Base-by-base conservation (phyloP, 2,797 vertebrate species). In the Gallirallus australis region DNA sequence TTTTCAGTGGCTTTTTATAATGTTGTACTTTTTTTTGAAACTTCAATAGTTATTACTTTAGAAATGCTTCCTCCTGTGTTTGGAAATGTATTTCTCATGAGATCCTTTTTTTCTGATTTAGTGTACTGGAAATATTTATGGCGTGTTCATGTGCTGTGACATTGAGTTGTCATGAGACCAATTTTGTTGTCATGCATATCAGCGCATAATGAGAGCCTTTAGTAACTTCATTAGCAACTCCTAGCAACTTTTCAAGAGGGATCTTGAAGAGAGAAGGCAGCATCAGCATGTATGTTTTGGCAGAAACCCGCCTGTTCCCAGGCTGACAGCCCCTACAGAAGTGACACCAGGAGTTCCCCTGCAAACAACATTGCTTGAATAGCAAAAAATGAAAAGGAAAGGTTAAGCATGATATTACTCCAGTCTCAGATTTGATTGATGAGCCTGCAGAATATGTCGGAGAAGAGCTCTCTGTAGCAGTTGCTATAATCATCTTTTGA, bases 201-300 rank as follows among this genome's bases (percentile, higher is more conserved):
- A 68, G 20, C 0, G 13, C 50, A 35, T 45, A 42, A 89, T 47
- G 37, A 89, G 65, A 90, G 9, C 57, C 40, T 94, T 80, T 9
- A 91, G 78, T 71, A 92, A 39, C 86, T 91, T 56, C 71, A 90
- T 73, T 86, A 92, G 63, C 31, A 78, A 66, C 72, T 88, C 90
- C 35, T 72, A 42, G 31, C 14, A 40, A 15, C 81, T 85, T 91
- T 84, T 11, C 64, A 57, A 47, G 71, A 70, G 50, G 37, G 64
- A 77, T 77, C 35, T 3, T 18, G 52, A 27, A 64, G 56, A 18
- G 56, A 50, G 59, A 40, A 82, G 47, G 73, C 73, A 83, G 45
- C 50, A 65, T 45, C 61, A 91, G 63, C 47, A 35, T 11, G 54
- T 33, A 45, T 3, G 3, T 35, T 60, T 48, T 65, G 70, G 71